Base-by-base conservation (phyloP, 92 coral and sea anemone genomes). In the Epizoanthus illoricatus region DNA sequence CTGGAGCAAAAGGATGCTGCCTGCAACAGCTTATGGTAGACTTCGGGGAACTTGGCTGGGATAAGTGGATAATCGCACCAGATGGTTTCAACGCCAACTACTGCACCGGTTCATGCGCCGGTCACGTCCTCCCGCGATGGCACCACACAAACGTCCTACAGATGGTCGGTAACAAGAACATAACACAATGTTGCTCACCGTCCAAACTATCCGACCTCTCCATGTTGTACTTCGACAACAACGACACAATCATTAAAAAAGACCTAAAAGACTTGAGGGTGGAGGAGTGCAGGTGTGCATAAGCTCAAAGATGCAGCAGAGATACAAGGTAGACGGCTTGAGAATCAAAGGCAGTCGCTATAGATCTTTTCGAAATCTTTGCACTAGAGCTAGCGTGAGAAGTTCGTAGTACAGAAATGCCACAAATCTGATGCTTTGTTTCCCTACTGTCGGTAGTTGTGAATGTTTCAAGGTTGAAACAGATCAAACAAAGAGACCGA, bases 161-260 rank as follows among this genome's bases (percentile, higher is more conserved):
- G 49, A 65, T 84, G 20, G 36, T 88, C 15, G 23, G 86, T 0
- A 17, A 40, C 49, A 65, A 65, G 54, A 75, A 72, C 1, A 18
- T 90, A 39, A 63, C 89, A 28, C 89, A 81, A 17, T 92, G 97
- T 76, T 92, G 97, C 71, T 55, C 92, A 1, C 97, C 97, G 0
- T 68, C 92, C 13, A 73, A 72, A 59, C 56, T 91, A 66, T 71
- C 72, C 17, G 87, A 24, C 7, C 72, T 92, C 66, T 92, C 97
- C 12, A 68, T 92, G 63, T 63, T 92, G 7, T 88, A 88, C 69
- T 86, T 80, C 40, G 89, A 90, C 74, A 74, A 84, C 74, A 73
- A 70, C 55, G 73, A 85, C 47, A 81, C 21, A 13, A 61, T 92
- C 28, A 60, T 75, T 20, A 88, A 88, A 17, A 74, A 71, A 7